Evolutionary conservation across 2,113 vertebrate genomes (phyloP), one percentile per base, ranked within the genome.

Genomic region (Struthio camelus): DNA sequence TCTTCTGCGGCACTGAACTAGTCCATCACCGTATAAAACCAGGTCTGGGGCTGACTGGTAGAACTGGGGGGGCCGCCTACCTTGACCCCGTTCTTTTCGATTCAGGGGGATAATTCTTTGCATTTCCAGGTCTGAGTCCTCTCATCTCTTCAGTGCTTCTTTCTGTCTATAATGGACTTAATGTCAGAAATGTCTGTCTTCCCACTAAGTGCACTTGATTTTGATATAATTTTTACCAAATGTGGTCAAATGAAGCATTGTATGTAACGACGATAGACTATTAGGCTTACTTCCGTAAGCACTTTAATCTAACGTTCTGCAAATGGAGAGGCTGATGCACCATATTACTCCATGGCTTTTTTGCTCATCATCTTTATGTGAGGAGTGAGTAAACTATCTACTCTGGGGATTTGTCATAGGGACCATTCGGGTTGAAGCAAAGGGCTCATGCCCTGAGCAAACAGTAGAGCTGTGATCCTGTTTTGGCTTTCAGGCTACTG

Each of bases 401-500:
- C 32, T 42, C 5, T 14, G 16, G 25, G 28, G 23, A 54, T 71
- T 92, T 93, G 30, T 78, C 24, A 6, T 20, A 81, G 38, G 28
- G 11, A 82, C 14, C 14, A 28, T 69, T 89, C 71, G 64, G 38
- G 42, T 85, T 81, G 56, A 85, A 80, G 24, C 22, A 87, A 89
- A 78, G 3, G 7, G 8, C 6, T 87, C 11, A 65, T 94, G 56
- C 62, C 12, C 30, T 32, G 5, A 80, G 28, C 12, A 80, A 32
- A 7, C 32, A 25, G 5, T 10, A 84, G 64, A 84, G 30, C 62
- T 46, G 18, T 73, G 48, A 92, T 67, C 32, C 38, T 95, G 83
- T 85, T 75, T 96, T 95, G 72, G 91, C 53, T 96, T 97, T 96
- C 85, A 90, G 44, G 62, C 27, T 53, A 48, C 59, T 91, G 50